A percentile compares a stretch with the other conserved stretches of the same genome.
phyloP scores from a whole-genome alignment of 2,113 vertebrate genomes.

The Takifugu bimaculatus region DNA sequence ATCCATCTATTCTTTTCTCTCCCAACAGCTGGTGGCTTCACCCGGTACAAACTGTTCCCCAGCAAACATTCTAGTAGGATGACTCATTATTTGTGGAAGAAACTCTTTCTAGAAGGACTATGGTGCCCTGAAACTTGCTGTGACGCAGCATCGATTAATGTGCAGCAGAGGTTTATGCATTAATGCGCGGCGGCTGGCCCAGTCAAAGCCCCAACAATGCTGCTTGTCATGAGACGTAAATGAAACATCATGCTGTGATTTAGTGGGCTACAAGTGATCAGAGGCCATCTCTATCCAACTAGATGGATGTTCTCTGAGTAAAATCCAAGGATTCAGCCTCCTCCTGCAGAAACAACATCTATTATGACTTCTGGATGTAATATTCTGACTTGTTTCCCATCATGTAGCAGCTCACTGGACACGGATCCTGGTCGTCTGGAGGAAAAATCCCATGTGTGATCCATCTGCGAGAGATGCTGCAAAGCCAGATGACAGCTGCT shows the following conservation, averaged over 20 bases:
- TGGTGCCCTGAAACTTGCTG: slow-evolving; percentile 23
- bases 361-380: slow-evolving; percentile 1
- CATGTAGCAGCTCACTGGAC: background rate
- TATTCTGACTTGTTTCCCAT: background rate
- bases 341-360: slow-evolving; percentile 21
- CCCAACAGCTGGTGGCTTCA: slow-evolving; percentile 30
- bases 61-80: slow-evolving; percentile 26
- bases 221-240: too few relatives aligned
- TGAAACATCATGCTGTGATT: background rate
- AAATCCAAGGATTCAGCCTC: slow-evolving; percentile 21
- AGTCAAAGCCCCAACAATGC: too few relatives aligned
- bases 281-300: slow-evolving; percentile 14
- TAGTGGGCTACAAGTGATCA: too few relatives aligned
- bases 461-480: too few relatives aligned
- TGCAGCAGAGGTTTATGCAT: slow-evolving; percentile 3
- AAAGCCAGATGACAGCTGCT: too few relatives aligned
- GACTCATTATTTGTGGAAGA: slow-evolving; percentile 43
- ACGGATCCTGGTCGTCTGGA: too few relatives aligned
- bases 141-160: slow-evolving; percentile 17
- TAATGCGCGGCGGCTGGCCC: too few relatives aligned
- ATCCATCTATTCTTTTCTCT: background rate
- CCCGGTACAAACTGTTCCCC: slow-evolving; percentile 18
- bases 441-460: too few relatives aligned
- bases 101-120: background rate
- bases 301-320: slow-evolving; percentile 38